Evolutionary conservation across 2,797 vertebrate genomes (phyloP), one percentile per base, ranked within the genome.

Genomic region (Discoglossus pictus): DNA sequence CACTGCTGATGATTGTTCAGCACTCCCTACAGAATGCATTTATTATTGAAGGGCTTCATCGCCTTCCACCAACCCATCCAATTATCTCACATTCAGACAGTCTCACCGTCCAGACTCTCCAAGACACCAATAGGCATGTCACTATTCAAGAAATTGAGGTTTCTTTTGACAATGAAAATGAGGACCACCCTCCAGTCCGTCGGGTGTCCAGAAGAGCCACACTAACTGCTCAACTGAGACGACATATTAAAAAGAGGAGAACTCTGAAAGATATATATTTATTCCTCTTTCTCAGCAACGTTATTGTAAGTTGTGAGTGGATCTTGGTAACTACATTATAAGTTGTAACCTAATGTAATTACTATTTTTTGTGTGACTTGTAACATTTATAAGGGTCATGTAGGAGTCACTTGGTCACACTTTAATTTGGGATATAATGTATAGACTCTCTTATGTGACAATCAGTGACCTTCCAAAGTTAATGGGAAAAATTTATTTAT

Each of bases 261-360:
- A 65, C 86, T 8, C 73, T 92, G 46, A 92, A 90, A 72, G 89
- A 93, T 64, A 80, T 92, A 65, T 86, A 78, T 0, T 52, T 67
- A 0, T 93, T 91, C 74, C 76, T 93, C 52, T 68, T 92, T 60
- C 68, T 91, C 0, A 74, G 82, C 17, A 91, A 90, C 56, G 34
- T 90, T 7, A 87, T 87, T 53, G 86, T 91, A 77, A 89, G 89
- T 88, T n/a, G n/a, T n/a, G n/a, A n/a, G n/a, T n/a, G n/a, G n/a
- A n/a, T n/a, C n/a, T n/a, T n/a, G n/a, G n/a, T n/a, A n/a, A n/a
- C n/a, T n/a, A n/a, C n/a, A n/a, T n/a, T n/a, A n/a, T n/a, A n/a
- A n/a, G n/a, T n/a, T n/a, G n/a, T n/a, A n/a, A n/a, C n/a, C n/a
- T n/a, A n/a, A n/a, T n/a, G n/a, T n/a, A n/a, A n/a, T n/a, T n/a